Conservation (phyloP, 2,888 invertebrate species). For the Sipunculus nudus region DNA sequence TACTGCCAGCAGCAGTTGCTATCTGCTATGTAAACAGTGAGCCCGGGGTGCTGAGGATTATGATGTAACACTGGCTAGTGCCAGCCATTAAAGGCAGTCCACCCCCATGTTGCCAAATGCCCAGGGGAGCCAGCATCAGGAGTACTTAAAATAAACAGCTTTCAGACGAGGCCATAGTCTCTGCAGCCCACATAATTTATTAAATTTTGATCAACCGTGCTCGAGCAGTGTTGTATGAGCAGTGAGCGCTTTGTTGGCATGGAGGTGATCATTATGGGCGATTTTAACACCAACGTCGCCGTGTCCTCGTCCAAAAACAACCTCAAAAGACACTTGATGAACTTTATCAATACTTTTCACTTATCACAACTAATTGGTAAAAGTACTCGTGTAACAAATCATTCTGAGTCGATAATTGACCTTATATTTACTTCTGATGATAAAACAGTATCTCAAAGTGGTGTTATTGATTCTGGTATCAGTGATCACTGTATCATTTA, state of each 20-base stretch:
- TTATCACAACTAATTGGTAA: neutral
- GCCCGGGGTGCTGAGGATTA: too few relatives aligned
- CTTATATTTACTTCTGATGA: neutral
- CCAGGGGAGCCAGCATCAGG: neutral
- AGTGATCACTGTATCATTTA: neutral
- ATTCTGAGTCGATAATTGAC: neutral
- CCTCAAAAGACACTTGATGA: neutral
- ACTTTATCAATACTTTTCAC: neutral
- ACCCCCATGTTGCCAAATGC: neutral
- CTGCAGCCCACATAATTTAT: neutral
- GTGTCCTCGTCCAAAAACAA: neutral
- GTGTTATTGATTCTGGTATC: neutral
- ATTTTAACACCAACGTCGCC: neutral
- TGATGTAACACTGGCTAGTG: neutral
- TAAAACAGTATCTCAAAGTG: neutral
- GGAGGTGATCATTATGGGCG: too few relatives aligned
- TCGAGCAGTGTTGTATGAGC: too few relatives aligned
- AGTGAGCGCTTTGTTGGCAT: too few relatives aligned
- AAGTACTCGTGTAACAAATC: neutral
- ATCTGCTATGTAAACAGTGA: too few relatives aligned
- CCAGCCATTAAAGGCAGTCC: too few relatives aligned
- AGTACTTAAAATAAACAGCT: neutral
- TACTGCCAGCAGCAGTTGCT: too few relatives aligned
- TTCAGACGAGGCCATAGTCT: neutral
- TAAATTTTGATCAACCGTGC: too few relatives aligned